These are phyloP conservation scores for Patella ulyssiponensis DNA, from an alignment of 2,888 invertebrate genomes.

Conservation along the genomic window DNA sequence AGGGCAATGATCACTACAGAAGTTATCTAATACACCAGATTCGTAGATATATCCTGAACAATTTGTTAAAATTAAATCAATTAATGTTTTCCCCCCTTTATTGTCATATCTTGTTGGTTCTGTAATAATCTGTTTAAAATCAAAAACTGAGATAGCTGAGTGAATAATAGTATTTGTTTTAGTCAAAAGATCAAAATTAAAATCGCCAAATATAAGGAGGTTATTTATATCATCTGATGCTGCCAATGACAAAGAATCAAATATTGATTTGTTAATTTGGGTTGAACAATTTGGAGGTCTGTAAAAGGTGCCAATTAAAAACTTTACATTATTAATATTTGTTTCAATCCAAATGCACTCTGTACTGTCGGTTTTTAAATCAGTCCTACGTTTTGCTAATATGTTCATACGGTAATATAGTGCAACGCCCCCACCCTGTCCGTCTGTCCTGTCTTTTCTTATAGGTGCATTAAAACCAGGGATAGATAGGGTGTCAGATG, in stretches of 20 bases:
- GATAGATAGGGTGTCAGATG: neutral
- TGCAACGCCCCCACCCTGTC: neutral
- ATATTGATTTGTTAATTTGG: neutral
- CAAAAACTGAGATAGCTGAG: neutral
- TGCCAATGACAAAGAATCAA: neutral
- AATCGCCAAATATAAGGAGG: neutral
- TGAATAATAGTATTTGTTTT: neutral
- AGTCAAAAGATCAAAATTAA: neutral
- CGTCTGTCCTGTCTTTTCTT: neutral
- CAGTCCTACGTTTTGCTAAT: neutral
- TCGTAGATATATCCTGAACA: neutral
- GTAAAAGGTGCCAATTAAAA: conserved; percentile 5
- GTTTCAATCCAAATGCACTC: neutral
- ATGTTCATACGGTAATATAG: neutral
- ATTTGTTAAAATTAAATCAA: neutral
- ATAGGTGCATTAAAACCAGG: neutral
- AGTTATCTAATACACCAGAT: neutral
- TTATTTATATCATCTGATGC: neutral
- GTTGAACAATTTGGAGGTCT: neutral
- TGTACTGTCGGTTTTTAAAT: neutral
- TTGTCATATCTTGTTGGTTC: neutral
- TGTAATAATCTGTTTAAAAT: neutral
- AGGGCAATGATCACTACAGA: conserved; percentile 1
- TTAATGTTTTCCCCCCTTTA: too few species aligned
- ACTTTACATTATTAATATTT: neutral